Evolutionary conservation across 2,797 vertebrate species (phyloP), one percentile per base, ranked within the genome.

Genomic region (Furcifer pardalis): DNA sequence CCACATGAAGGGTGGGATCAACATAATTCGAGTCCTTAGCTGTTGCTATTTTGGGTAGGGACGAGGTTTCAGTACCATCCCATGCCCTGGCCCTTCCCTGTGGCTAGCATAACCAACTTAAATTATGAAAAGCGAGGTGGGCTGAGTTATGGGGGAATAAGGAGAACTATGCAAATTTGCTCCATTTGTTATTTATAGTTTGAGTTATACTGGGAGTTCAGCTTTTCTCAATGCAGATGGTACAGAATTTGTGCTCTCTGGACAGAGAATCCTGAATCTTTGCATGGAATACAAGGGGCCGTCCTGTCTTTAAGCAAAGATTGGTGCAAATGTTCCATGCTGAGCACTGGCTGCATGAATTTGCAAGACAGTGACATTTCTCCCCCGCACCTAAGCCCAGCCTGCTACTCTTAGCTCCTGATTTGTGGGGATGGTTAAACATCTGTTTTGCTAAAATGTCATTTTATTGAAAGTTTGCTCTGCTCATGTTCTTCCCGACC

Each of bases 381-480:
- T 46, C 44, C 9, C 46, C 15, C 42, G 15, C 4, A 42, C 32
- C 44, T 30, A 42, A 79, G 35, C 42, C 44, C 25, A 19, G 49
- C 32, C 42, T 30, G 75, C 42, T 30, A 32, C 42, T 69, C 8
- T 77, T 46, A 77, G 65, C 30, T 9, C 30, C 37, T 71, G 5
- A n/a, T 19, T 25, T 77, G 32, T 71, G 12, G 52, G 65, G 74
- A 25, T 30, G 30, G 40, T 27, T 25, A 46, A 27, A 7, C 69
- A 21, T 35, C n/a, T 37, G 71, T n/a, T 81, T 62, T 77, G 74
- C 52, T 86, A 65, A 77, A 81, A 35, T 56, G 63, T 60, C 32
- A n/a, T 30, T 69, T 62, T 30, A 77, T 72, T 37, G 65, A 49
- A 81, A 77, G 17, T 42, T 69, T 62, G 9, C 35, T 60, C 74